phyloP scores from a whole-genome alignment of 2,888 invertebrate species.

The Listrodromus nycthemerus region DNA sequence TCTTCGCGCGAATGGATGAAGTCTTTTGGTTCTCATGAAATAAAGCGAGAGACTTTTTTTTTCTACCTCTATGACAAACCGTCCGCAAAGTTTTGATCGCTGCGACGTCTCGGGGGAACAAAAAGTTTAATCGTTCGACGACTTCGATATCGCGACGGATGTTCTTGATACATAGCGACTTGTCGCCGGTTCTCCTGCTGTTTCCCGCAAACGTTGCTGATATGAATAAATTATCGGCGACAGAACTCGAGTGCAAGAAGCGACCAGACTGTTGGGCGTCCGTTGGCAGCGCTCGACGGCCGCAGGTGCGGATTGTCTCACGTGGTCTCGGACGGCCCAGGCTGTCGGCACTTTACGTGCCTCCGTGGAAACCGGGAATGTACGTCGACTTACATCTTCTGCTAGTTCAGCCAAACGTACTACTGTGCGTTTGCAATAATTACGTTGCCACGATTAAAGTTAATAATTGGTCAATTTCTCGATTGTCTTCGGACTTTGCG shows the following conservation, averaged over 20 bases:
- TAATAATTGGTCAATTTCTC: no score
- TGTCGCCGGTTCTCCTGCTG: constrained; percentile 36
- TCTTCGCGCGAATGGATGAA: no score
- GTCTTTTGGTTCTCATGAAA: no score
- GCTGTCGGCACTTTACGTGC: constrained; percentile 39
- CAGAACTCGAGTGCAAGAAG: constrained; percentile 57
- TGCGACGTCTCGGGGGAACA: neutral
- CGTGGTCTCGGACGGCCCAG: constrained; percentile 53
- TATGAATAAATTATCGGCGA: constrained; percentile 69
- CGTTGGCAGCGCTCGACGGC: constrained; percentile 47
- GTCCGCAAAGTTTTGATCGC: neutral
- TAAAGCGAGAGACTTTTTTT: no score
- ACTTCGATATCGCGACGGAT: neutral
- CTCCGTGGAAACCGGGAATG: constrained; percentile 31
- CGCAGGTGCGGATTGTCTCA: constrained; percentile 71
- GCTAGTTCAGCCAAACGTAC: neutral
- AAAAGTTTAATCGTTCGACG: neutral
- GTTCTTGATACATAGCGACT: constrained; percentile 24
- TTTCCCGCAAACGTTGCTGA: constrained; percentile 57
- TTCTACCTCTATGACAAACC: no score
- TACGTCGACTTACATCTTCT: neutral
- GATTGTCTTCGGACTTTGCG: no score
- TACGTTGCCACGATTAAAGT: no score
- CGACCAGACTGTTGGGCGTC: constrained; percentile 60
- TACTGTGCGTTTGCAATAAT: no score